Evolutionary conservation across 2,113 vertebrate species (phyloP), one percentile per base, ranked within the genome.

Genomic region (Cololabis saira): DNA sequence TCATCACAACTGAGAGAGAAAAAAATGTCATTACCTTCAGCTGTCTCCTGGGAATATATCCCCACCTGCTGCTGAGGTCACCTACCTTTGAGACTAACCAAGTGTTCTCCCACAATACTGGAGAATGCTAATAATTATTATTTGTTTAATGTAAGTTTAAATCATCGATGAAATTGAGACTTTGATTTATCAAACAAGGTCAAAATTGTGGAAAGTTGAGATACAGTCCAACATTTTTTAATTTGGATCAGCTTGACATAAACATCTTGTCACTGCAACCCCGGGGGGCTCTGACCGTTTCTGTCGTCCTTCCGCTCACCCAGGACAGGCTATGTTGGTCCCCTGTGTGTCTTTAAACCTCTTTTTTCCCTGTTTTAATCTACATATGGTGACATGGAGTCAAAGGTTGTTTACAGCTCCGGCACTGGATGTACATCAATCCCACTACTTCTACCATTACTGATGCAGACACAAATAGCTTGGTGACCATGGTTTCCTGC

Each of bases 1-100:
- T 59, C 33, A 14, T 18, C 37, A 58, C 4, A 70, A 51, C 64
- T 64, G 79, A 82, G 58, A 68, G 71, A 70, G 71, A 45, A 5
- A 44, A 15, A 72, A 61, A 71, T 69, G 12, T 59, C 44, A 4
- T 9, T 57, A n/a, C 12, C 44, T 11, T 67, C 55, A 49, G 53
- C 19, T 50, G 56, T 66, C 86, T 80, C 62, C 67, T 55, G 70
- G 77, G 86, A 68, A 66, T 54, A 71, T 21, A 60, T 59, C 30
- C 78, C 60, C 72, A 57, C 76, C 76, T 84, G 81, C 70, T 75
- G 74, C 59, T 62, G 65, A 44, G 18, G 30, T 47, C 52, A 40
- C 56, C 21, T 16, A 48, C 54, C 66, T 49, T 12, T 67, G 41
- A 17, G 51, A 58, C 61, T 17, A 14, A 40, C 24, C 16, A 16